Percentiles rank a stretch among this genome's conserved stretches.
phyloP scores from a whole-genome alignment of 2,797 vertebrate species.

The Alcedo atthis region DNA sequence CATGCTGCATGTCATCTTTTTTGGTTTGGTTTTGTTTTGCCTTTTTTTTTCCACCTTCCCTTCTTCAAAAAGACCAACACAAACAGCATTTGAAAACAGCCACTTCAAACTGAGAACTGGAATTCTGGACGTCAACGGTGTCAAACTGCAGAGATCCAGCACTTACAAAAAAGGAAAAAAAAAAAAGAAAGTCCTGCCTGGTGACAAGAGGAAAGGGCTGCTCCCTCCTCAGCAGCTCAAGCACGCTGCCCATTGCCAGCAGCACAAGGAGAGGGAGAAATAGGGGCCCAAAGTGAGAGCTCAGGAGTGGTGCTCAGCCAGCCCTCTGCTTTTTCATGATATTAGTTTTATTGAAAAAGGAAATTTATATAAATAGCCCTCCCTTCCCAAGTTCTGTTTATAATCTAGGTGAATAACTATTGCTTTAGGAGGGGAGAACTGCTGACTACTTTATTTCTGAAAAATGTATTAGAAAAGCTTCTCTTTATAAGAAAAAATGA shows the following conservation, averaged over 20 bases:
- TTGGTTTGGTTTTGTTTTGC: not conserved
- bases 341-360: not conserved
- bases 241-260: fast-evolving
- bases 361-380: constrained; percentile 45
- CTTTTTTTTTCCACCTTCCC: not conserved
- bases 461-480: constrained; percentile 64
- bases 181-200: not conserved
- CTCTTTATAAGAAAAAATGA: constrained; percentile 76
- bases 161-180: not conserved
- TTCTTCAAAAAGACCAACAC: constrained; percentile 16
- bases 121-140: not conserved
- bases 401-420: constrained; percentile 57
- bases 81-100: constrained; percentile 29
- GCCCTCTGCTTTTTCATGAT: not conserved
- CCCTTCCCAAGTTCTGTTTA: constrained; percentile 46
- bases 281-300: fast-evolving
- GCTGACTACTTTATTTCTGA: constrained; percentile 58
- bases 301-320: fast-evolving
- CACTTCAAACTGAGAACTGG: not conserved
- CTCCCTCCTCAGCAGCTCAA: fast-evolving
- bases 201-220: not conserved
- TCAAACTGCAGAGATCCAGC: not conserved
- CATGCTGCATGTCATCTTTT: not conserved
- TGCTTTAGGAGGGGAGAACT: constrained; percentile 63
- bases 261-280: not conserved